Evolutionary conservation across 2,888 invertebrate species (phyloP).

Genomic region (Exocentrus adspersus): DNA sequence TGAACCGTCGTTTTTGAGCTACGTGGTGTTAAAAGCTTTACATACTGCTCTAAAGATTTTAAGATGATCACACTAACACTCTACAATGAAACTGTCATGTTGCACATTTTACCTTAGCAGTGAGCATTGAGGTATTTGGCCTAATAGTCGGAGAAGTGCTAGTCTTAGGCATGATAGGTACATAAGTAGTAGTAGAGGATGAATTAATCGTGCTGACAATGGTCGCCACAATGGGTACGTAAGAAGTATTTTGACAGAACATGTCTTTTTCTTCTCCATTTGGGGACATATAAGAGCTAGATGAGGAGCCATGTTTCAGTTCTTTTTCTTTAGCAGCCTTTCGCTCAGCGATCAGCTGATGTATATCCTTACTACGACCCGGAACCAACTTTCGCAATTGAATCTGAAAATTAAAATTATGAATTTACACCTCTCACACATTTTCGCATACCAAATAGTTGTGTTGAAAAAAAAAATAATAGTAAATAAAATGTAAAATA

Average conservation of each 20-base stretch:
- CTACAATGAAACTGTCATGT: background rate
- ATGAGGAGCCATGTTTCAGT: conserved; percentile 38
- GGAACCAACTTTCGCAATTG: conserved; percentile 54
- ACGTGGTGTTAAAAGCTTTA: no score
- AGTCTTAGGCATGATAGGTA: conserved; percentile 42
- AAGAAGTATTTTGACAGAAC: conserved; percentile 48
- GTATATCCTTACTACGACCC: conserved; percentile 56
- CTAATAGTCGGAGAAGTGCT: conserved; percentile 33
- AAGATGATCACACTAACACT: background rate
- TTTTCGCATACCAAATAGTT: background rate
- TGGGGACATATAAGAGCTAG: conserved; percentile 49
- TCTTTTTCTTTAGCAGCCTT: conserved; percentile 56
- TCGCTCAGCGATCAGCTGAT: conserved; percentile 54
- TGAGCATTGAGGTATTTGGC: conserved; percentile 45
- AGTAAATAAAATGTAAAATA: background rate
- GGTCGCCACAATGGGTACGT: conserved; percentile 48
- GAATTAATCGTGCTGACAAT: conserved; percentile 45
- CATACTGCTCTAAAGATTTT: no score
- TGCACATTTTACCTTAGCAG: conserved; percentile 40
- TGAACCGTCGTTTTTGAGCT: no score
- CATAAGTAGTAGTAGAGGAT: conserved; percentile 40
- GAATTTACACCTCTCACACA: background rate
- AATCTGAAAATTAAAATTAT: conserved; percentile 46
- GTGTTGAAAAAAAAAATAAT: background rate
- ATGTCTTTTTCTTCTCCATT: conserved; percentile 49